Conservation (phyloP, 2,113 vertebrate species). For the Pygoscelis adeliae region DNA sequence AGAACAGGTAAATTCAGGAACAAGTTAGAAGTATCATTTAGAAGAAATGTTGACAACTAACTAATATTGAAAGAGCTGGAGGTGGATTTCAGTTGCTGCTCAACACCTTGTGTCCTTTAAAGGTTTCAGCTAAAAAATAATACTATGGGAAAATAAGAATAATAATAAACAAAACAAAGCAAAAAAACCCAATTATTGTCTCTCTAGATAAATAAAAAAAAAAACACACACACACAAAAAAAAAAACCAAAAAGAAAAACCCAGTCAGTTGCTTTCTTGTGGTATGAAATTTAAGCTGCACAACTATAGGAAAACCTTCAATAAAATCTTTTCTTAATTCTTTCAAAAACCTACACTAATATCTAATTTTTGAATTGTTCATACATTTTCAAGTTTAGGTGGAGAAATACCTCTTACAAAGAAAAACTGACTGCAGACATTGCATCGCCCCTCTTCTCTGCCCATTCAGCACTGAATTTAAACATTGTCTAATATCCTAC, state of each 20-base stretch:
- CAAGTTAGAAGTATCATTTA: background rate
- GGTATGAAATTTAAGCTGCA: background rate
- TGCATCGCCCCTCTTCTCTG: background rate
- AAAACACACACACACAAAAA: background rate
- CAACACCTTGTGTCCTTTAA: background rate
- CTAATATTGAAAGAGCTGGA: background rate
- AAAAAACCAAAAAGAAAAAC: background rate
- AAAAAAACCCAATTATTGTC: fast-evolving
- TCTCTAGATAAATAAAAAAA: background rate
- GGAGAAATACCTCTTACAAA: background rate
- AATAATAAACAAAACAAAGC: background rate
- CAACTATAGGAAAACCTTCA: background rate
- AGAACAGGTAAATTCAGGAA: background rate
- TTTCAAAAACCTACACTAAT: background rate
- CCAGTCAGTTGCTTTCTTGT: background rate
- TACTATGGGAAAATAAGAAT: background rate
- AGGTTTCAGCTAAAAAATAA: background rate
- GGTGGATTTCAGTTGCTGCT: background rate
- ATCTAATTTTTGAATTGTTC: background rate
- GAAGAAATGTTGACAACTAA: background rate
- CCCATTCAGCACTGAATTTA: background rate
- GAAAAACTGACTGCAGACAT: background rate
- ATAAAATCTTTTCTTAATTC: background rate
- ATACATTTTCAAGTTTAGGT: background rate
- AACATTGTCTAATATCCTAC: background rate